Percentiles rank a stretch among this genome's conserved stretches.
These are phyloP conservation scores for Drosophila suboccidentalis DNA, from an alignment of 2,888 invertebrate species.

Conservation along the genomic window DNA sequence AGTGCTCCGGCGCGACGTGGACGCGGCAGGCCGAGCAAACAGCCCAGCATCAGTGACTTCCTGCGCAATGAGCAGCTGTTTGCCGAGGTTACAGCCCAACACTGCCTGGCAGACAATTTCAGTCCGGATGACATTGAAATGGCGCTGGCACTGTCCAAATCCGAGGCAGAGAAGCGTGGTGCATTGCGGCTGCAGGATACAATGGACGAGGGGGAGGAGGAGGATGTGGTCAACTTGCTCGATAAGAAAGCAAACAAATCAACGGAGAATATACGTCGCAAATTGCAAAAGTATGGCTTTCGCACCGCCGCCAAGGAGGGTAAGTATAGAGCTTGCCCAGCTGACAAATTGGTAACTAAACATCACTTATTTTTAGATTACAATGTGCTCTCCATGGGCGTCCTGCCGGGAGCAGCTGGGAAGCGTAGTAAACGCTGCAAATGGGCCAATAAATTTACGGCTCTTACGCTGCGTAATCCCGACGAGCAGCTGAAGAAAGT, in stretches of 20 bases:
- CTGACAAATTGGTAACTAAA: not conserved
- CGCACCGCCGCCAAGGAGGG: conserved; percentile 79
- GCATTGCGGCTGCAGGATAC: conserved; percentile 34
- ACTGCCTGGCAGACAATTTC: conserved; percentile 86
- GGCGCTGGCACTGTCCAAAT: conserved; percentile 89
- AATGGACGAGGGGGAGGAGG: conserved; percentile 42
- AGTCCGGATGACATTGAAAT: conserved; percentile 89
- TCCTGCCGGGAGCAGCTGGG: conserved; percentile 46
- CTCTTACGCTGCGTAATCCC: conserved; percentile 81
- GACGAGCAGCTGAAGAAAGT: conserved; percentile 75
- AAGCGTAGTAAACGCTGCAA: conserved; percentile 71
- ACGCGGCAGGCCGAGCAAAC: conserved; percentile 58
- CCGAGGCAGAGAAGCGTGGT: conserved; percentile 82
- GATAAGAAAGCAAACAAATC: conserved; percentile 50
- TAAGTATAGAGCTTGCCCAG: conserved; percentile 31
- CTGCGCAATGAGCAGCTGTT: conserved; percentile 83
- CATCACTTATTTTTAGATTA: conserved; percentile 69
- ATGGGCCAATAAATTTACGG: conserved; percentile 84
- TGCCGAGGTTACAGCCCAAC: conserved; percentile 82
- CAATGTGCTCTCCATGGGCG: conserved; percentile 60
- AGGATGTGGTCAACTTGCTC: conserved; percentile 47
- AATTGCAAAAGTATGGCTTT: conserved; percentile 89
- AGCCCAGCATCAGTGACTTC: conserved; percentile 82
- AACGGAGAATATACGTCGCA: conserved; percentile 85
- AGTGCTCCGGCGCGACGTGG: conserved; percentile 29